Base-by-base conservation (phyloP, 2,888 invertebrate species). In the Sesia apiformis region DNA sequence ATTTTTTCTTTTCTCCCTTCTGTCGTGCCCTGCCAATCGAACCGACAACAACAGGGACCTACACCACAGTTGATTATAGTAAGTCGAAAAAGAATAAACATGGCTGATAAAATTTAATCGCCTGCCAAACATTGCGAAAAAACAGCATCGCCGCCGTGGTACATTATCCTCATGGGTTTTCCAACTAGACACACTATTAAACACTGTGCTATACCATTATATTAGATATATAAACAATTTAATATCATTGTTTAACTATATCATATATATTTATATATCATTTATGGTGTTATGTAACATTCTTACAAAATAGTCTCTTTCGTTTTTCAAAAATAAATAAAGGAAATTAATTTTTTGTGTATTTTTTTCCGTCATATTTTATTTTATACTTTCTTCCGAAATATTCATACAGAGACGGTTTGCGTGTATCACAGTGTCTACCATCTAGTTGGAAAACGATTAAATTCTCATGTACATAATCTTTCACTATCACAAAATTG, bases 11-110 rank as follows among this genome's bases (percentile, higher is more conserved):
- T 72, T 75, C 70, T 58, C 66, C 63, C 67, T 52, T 71, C 78
- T 67, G 40, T 64, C 72, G 69, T 66, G 65, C 65, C 68, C 69
- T 69, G 63, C 60, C 61, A 58, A 54, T 57, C 59, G 54, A 57
- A 63, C 64, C 60, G 65, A 61, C 67, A 59, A 66, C 74, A 57
- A 64, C 89, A 90, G 90, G 89, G 89, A 57, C 90, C 90, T 59
- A 72, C 84, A 61, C 90, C 90, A 73, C 90, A 90, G 69, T 82
- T 90, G 76, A 90, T 90, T 64, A 89, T 90, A 79, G 90, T 90
- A 90, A 90, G 90, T 90, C 52, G 40, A 56, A 52, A 57, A 40
- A 53, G 38, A 50, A 7, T 50, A 50, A 50, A 50, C 5, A 50
- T 50, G 5, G 39, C 50, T 54, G 54, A 54, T 42, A 43, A 51